Percentiles rank a stretch among this genome's conserved stretches.
Conservation (phyloP, 2,888 invertebrate species). For the Latrodectus elegans region DNA sequence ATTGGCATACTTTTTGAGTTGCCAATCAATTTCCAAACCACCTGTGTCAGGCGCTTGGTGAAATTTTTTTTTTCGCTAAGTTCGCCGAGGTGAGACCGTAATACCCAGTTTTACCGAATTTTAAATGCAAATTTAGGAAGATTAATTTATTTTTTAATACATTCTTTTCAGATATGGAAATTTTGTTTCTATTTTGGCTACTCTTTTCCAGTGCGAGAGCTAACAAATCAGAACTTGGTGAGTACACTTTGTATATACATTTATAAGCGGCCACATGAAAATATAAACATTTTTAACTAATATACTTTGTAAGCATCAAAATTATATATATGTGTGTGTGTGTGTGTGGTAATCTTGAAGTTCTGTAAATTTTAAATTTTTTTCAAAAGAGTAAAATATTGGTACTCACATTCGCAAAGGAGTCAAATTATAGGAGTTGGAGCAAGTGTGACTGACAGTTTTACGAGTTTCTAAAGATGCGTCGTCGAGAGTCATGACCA, state of each 20-base stretch:
- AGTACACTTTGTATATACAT: conserved; percentile 2
- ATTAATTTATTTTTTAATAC: not conserved
- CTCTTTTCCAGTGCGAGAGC: conserved; percentile 45
- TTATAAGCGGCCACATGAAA: not conserved
- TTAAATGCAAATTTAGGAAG: not conserved
- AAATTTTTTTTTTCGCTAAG: too few relatives aligned
- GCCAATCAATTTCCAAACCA: too few relatives aligned
- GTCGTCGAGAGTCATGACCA: too few relatives aligned
- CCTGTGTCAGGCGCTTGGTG: too few relatives aligned
- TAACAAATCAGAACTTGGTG: conserved; percentile 29
- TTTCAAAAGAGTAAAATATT: not conserved
- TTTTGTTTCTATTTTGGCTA: conserved; percentile 55
- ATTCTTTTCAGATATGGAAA: conserved; percentile 42
- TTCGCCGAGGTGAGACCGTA: too few relatives aligned
- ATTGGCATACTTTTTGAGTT: too few relatives aligned
- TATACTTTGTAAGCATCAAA: not conserved
- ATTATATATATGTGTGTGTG: not conserved
- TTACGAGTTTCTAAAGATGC: too few relatives aligned
- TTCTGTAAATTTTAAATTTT: not conserved
- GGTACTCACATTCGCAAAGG: not conserved
- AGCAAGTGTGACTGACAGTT: too few relatives aligned
- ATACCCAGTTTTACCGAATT: too few relatives aligned
- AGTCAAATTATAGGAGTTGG: too few relatives aligned
- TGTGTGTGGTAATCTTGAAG: not conserved
- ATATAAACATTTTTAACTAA: not conserved